Conservation (phyloP, 2,113 vertebrate species). For the Hystrix brachyura region DNA sequence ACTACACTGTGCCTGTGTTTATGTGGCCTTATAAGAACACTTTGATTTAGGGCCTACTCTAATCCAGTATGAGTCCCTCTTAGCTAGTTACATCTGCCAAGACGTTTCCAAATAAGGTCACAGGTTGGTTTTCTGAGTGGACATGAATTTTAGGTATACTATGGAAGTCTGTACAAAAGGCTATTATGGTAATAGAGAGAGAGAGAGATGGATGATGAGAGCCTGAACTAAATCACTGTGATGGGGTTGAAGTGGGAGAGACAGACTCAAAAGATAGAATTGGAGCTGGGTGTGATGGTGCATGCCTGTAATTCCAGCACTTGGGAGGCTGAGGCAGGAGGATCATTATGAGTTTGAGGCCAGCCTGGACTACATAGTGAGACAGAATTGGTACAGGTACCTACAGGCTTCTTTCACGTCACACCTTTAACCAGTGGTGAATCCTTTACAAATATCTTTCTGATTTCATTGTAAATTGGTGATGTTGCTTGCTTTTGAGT, state of each 20-base stretch:
- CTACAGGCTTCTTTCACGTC: neutral
- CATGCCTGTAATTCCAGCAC: neutral
- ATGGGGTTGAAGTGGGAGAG: neutral
- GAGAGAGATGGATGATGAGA: neutral
- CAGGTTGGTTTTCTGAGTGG: neutral
- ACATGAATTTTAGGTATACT: neutral
- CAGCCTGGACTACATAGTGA: neutral
- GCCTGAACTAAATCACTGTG: neutral
- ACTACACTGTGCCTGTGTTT: neutral
- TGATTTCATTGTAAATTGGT: neutral
- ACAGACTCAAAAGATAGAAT: neutral
- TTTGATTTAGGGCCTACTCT: neutral
- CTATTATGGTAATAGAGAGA: neutral
- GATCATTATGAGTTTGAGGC: neutral
- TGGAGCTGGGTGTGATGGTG: neutral
- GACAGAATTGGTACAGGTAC: neutral
- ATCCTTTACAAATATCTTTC: neutral
- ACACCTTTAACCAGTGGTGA: neutral
- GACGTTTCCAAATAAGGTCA: neutral
- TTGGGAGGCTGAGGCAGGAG: neutral
- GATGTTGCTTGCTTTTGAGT: neutral
- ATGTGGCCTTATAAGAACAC: neutral
- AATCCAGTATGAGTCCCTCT: neutral
- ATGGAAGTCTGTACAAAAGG: neutral
- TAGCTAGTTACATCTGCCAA: neutral